A percentile compares a stretch with the other conserved stretches of the same genome.
phyloP scores from a whole-genome alignment of 1,140 invertebrate genomes.

The Condylostylus longicornis region DNA sequence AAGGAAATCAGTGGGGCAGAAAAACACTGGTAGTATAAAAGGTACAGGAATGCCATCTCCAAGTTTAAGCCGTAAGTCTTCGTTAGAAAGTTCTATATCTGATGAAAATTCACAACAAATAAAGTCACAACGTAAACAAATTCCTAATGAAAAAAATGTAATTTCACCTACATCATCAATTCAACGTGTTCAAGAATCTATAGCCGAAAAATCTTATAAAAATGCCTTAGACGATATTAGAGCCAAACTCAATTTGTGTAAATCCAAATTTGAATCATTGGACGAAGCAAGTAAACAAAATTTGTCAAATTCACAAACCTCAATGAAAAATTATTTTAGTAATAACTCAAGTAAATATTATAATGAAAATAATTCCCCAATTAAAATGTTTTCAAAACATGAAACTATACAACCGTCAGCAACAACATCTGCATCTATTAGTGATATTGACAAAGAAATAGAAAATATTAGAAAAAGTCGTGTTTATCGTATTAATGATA shows the following conservation, averaged over 20 bases:
- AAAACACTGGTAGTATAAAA: no score
- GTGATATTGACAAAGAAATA: neutral
- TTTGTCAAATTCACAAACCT: constrained; percentile 20
- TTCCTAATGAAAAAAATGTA: neutral
- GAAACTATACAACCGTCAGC: constrained; percentile 23
- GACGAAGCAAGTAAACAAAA: constrained; percentile 23
- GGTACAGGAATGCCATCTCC: no score
- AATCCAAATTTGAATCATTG: constrained; percentile 24
- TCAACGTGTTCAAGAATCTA: neutral
- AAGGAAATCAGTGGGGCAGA: no score
- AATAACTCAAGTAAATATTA: no score
- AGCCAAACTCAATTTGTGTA: constrained; percentile 21
- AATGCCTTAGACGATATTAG: constrained; percentile 23
- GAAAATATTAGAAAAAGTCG: neutral
- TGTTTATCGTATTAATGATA: constrained; percentile 29
- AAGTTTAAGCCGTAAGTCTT: neutral
- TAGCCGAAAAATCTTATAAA: constrained; percentile 8
- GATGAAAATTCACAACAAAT: neutral
- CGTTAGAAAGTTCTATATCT: neutral
- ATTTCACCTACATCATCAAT: constrained; percentile 1
- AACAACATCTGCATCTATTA: constrained; percentile 8
- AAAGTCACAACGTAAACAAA: neutral
- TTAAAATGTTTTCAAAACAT: constrained; percentile 9
- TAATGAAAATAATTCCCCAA: neutral
- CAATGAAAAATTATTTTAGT: constrained; percentile 28